Conservation (phyloP, 2,797 vertebrate genomes). For the Carapus acus region DNA sequence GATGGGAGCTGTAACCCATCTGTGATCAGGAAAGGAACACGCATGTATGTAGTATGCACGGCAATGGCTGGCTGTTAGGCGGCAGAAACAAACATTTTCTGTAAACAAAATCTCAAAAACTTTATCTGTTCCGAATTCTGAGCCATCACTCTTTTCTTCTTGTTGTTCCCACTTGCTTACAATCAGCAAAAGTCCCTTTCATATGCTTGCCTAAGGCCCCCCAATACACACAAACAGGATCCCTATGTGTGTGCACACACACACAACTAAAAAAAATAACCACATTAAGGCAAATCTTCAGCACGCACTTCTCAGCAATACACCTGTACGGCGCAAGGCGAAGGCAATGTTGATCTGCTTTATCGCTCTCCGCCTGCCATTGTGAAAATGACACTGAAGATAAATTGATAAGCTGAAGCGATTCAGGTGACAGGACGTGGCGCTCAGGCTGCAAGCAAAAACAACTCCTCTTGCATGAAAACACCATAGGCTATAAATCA, state of each 20-base stretch:
- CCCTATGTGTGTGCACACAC: slow-evolving; percentile 31
- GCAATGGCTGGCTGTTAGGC: too few species aligned
- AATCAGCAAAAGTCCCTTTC: slow-evolving; percentile 19
- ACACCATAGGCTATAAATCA: slow-evolving; percentile 25
- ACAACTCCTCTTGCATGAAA: slow-evolving; percentile 20
- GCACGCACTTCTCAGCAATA: slow-evolving; percentile 4
- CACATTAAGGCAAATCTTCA: slow-evolving; percentile 34
- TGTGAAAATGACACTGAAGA: slow-evolving; percentile 24
- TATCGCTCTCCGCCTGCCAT: slow-evolving; percentile 16
- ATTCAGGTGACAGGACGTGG: slow-evolving; percentile 18
- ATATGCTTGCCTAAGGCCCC: slow-evolving; percentile 24
- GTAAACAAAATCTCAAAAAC: too few species aligned
- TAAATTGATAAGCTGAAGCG: slow-evolving; percentile 17
- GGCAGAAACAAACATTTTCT: too few species aligned
- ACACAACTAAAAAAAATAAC: slow-evolving; percentile 45
- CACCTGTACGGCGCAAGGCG: slow-evolving; percentile 27
- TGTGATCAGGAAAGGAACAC: slow-evolving; percentile 28
- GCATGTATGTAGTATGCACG: neutral
- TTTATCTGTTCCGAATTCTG: too few species aligned
- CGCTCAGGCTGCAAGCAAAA: slow-evolving; percentile 14
- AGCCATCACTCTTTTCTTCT: too few species aligned
- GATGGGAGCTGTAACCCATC: slow-evolving; percentile 49
- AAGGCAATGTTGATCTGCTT: slow-evolving; percentile 14
- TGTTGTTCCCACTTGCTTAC: neutral
- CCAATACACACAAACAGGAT: slow-evolving; percentile 33